phyloP scores from a whole-genome alignment of 2,888 invertebrate species.

The Polyommatus icarus region DNA sequence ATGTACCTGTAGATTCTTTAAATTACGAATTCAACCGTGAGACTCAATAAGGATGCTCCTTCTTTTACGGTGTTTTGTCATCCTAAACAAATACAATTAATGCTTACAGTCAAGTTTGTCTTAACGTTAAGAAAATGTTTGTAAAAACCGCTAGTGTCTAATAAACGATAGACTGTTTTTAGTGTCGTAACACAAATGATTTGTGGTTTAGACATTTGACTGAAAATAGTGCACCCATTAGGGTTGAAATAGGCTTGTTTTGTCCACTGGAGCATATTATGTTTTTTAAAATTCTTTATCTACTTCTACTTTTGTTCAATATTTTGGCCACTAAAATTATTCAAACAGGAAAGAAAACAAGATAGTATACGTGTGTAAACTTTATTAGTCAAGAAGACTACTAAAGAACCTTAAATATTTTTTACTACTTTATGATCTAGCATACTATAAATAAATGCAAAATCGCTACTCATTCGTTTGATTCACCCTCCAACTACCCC shows the following conservation, averaged over 20 bases:
- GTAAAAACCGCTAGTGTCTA: not conserved
- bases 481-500: conserved; percentile 44
- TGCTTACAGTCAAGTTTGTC: not conserved
- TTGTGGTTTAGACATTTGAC: not conserved
- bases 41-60: not conserved
- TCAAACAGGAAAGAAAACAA: conserved; percentile 32
- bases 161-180: not conserved
- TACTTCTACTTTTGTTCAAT: not conserved
- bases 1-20: too few species aligned
- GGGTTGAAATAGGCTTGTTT: not conserved
- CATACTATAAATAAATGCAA: conserved; percentile 61
- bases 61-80: not conserved
- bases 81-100: not conserved
- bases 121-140: not conserved
- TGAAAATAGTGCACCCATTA: not conserved
- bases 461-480: conserved; percentile 50
- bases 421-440: conserved; percentile 45
- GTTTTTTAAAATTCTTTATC: not conserved
- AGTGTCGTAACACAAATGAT: not conserved
- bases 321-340: not conserved
- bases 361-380: conserved; percentile 37
- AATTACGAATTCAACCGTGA: too few species aligned
- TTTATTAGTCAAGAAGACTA: conserved; percentile 38
- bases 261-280: not conserved
- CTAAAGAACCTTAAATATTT: conserved; percentile 41